These are phyloP conservation scores for Microctonus aethiopoides DNA, from an alignment of 2,888 invertebrate species.

Conservation along the genomic window DNA sequence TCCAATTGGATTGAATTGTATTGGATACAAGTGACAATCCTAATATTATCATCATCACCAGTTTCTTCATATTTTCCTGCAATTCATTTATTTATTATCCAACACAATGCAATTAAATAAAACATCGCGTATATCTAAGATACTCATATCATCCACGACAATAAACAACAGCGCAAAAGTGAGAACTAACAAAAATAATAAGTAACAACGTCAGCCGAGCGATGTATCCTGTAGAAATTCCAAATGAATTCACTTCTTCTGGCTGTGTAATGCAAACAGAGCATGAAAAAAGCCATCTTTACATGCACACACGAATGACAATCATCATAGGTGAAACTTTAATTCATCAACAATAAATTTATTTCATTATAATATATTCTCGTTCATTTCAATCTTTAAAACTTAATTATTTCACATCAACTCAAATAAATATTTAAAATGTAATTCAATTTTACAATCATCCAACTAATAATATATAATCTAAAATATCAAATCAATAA, in stretches of 20 bases:
- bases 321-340: conserved; percentile 51
- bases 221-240: conserved; percentile 63
- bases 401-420: no score
- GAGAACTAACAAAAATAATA: conserved; percentile 14
- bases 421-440: no score
- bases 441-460: no score
- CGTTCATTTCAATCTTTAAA: neutral
- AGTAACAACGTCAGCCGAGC: conserved; percentile 27
- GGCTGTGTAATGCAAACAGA: conserved; percentile 54
- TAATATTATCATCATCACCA: conserved; percentile 31
- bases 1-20: conserved; percentile 45
- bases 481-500: no score
- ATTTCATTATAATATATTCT: neutral
- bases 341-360: neutral
- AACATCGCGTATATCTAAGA: neutral
- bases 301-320: conserved; percentile 45
- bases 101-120: neutral
- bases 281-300: conserved; percentile 60
- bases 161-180: neutral
- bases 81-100: neutral
- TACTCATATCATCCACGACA: neutral
- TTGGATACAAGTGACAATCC: conserved; percentile 23
- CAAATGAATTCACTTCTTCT: conserved; percentile 45
- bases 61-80: conserved; percentile 31
- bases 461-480: no score